phyloP scores from a whole-genome alignment of 2,113 vertebrate genomes.

The Apodemus speciosus region DNA sequence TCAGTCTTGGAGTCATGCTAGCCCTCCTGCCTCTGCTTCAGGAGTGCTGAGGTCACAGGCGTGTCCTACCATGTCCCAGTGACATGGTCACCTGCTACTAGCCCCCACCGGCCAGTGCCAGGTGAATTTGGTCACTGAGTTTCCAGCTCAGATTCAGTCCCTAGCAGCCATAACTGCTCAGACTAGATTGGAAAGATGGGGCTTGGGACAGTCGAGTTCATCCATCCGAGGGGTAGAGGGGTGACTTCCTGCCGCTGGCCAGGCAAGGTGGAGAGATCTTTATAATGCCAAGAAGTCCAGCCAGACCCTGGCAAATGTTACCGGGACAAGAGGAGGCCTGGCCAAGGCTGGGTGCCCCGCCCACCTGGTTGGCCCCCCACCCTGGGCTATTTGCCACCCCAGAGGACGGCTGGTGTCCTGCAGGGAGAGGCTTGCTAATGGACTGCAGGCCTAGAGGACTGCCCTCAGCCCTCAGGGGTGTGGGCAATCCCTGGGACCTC shows the following conservation, averaged over 20 bases:
- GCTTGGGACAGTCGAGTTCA: background rate
- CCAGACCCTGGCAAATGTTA: background rate
- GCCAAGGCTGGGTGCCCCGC: background rate
- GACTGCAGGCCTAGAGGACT: background rate
- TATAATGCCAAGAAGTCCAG: background rate
- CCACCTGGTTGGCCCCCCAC: background rate
- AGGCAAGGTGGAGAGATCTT: background rate
- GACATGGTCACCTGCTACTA: no score
- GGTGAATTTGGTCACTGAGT: background rate
- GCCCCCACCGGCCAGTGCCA: background rate
- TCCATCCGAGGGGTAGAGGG: background rate
- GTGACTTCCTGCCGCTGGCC: background rate
- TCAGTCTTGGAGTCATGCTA: background rate
- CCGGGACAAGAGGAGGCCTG: background rate
- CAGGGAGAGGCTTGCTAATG: background rate
- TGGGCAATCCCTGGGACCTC: background rate
- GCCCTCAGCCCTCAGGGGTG: background rate
- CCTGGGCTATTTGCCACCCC: background rate
- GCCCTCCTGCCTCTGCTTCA: background rate
- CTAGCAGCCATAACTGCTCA: background rate
- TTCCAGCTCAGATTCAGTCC: background rate
- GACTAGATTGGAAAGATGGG: background rate
- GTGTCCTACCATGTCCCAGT: rapidly evolving
- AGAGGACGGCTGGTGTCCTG: background rate
- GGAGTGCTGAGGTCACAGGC: background rate